phyloP scores from a whole-genome alignment of 2,113 vertebrate species.

The Nibea albiflora region DNA sequence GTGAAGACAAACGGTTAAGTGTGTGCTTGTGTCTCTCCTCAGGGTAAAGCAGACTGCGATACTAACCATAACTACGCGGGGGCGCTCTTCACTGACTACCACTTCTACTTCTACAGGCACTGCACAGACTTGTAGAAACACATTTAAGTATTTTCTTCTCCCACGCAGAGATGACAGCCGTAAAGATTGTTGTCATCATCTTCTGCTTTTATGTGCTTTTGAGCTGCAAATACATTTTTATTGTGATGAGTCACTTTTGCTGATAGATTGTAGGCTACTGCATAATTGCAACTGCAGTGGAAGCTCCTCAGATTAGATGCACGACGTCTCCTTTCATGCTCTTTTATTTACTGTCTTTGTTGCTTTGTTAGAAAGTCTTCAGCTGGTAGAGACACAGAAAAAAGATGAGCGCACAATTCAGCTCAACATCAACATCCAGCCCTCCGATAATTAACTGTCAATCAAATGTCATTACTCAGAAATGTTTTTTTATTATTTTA shows the following conservation, averaged over 20 bases:
- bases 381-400: background rate
- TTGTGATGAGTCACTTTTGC: background rate
- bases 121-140: slow-evolving; percentile 77
- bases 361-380: background rate
- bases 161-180: background rate
- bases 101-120: slow-evolving; percentile 92
- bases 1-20: too few species aligned
- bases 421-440: background rate
- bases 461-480: background rate
- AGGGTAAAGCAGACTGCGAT: slow-evolving; percentile 92
- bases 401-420: background rate
- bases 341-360: background rate
- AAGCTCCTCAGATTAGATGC: background rate
- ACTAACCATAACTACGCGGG: slow-evolving; percentile 88
- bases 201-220: background rate
- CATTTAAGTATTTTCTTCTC: background rate
- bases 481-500: too few species aligned
- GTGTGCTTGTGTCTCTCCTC: slow-evolving; percentile 15
- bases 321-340: background rate
- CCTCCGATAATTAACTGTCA: background rate
- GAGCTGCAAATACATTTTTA: background rate
- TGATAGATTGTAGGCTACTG: background rate
- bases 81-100: slow-evolving; percentile 92
- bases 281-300: background rate
- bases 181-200: background rate